phyloP scores from a whole-genome alignment of 1,140 invertebrate species.

The Berghia stephanieae region DNA sequence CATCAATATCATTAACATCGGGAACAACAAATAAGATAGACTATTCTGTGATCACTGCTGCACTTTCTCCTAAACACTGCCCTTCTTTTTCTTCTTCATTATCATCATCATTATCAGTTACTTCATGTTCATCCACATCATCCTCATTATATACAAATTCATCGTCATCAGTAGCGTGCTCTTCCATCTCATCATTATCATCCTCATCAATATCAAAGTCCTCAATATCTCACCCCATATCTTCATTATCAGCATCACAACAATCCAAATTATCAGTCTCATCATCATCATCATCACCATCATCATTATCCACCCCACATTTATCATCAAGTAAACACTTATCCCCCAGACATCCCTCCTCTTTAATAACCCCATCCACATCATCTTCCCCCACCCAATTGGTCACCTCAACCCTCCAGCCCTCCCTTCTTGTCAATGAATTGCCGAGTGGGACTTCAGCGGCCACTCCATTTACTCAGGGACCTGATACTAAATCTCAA shows the following conservation, averaged over 20 bases:
- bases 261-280: not conserved
- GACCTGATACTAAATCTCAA: slow-evolving; percentile 29
- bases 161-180: not conserved
- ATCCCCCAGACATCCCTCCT: too few species aligned
- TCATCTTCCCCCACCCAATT: too few species aligned
- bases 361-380: too few species aligned
- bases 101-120: not conserved
- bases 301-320: slow-evolving; percentile 22
- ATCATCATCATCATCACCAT: slow-evolving; percentile 9
- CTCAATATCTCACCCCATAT: not conserved
- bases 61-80: too few species aligned
- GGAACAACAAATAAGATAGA: too few species aligned
- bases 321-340: too few species aligned
- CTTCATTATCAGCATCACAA: not conserved
- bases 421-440: not conserved
- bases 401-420: too few species aligned
- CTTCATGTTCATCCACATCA: not conserved
- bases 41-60: too few species aligned
- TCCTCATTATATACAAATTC: not conserved
- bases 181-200: not conserved
- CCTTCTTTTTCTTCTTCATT: too few species aligned
- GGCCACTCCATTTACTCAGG: slow-evolving; percentile 32
- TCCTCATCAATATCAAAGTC: not conserved
- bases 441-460: slow-evolving; percentile 12
- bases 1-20: too few species aligned